Percentiles rank a stretch among this genome's conserved stretches.
Conservation (phyloP, 2,797 vertebrate genomes). For the Taenioides sp. region DNA sequence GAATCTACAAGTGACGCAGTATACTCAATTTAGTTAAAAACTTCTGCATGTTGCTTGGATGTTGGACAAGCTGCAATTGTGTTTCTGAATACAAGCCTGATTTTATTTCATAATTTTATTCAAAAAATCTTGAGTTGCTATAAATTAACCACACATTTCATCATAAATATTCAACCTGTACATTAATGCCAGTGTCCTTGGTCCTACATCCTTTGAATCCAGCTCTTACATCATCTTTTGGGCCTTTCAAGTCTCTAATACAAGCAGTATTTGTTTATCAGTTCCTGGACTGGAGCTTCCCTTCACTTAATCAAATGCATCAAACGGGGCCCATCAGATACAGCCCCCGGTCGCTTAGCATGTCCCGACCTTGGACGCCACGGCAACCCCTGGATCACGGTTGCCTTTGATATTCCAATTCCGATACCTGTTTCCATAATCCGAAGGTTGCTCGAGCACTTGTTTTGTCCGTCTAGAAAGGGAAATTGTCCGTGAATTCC, state of each 20-base stretch:
- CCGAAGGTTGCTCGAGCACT: conserved; percentile 61
- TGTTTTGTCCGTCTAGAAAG: conserved; percentile 58
- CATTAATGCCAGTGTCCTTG: not conserved
- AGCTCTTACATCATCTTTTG: conserved; percentile 56
- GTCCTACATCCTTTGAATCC: conserved; percentile 5
- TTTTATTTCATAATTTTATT: not conserved
- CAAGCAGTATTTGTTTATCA: conserved; percentile 31
- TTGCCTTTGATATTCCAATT: conserved; percentile 69
- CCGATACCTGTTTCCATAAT: conserved; percentile 55
- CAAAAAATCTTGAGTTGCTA: no score
- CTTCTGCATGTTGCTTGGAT: no score
- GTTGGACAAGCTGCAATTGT: no score
- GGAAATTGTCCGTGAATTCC: conserved; percentile 69
- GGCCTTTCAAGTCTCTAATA: conserved; percentile 28
- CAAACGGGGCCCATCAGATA: conserved; percentile 40
- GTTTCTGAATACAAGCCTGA: no score
- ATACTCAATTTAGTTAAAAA: no score
- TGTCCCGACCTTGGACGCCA: conserved; percentile 63
- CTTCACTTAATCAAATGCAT: conserved; percentile 25
- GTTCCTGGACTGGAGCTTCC: conserved; percentile 19
- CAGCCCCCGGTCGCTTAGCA: conserved; percentile 39
- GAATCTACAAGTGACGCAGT: no score
- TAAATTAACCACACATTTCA: not conserved
- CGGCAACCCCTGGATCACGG: conserved; percentile 40
- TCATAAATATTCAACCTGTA: not conserved